Evolutionary conservation across 2,797 vertebrate genomes (phyloP).

Genomic region (Helostoma temminkii): DNA sequence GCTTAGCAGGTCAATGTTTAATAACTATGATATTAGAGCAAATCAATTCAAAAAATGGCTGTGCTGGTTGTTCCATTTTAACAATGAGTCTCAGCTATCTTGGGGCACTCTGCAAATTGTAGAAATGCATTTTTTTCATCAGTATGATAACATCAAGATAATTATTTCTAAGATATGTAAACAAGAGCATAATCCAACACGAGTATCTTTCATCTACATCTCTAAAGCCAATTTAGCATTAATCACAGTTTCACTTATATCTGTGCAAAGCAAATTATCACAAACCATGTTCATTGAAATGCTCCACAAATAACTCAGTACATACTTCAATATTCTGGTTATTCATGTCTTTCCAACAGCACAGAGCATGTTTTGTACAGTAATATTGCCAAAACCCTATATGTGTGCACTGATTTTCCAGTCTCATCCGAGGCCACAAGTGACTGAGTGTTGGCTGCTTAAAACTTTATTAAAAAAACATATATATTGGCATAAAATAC

Average conservation of each 20-base stretch:
- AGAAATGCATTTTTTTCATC: too few relatives aligned
- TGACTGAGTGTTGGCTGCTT: slow-evolving; percentile 14
- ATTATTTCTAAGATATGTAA: slow-evolving; percentile 29
- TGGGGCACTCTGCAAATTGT: neutral
- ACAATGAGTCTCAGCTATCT: neutral
- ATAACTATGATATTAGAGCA: too few relatives aligned
- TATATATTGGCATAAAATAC: neutral
- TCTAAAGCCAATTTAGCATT: slow-evolving; percentile 38
- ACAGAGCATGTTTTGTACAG: slow-evolving; percentile 15
- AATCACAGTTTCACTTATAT: slow-evolving; percentile 12
- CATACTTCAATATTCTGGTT: slow-evolving; percentile 5
- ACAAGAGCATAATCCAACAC: slow-evolving; percentile 22
- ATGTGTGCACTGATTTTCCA: slow-evolving; percentile 22
- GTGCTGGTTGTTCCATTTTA: neutral
- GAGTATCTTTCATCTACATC: slow-evolving; percentile 29
- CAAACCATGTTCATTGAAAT: slow-evolving; percentile 20
- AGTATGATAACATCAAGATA: slow-evolving; percentile 13
- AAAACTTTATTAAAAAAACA: slow-evolving; percentile 5
- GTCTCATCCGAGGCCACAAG: slow-evolving; percentile 26
- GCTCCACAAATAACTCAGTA: slow-evolving; percentile 21
- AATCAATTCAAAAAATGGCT: too few relatives aligned
- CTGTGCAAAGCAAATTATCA: slow-evolving; percentile 35
- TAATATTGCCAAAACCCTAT: slow-evolving; percentile 3
- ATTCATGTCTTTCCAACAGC: slow-evolving; percentile 2
- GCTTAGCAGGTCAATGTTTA: too few relatives aligned